Evolutionary conservation across 1,140 invertebrate species (phyloP).

Genomic region (Notospermus geniculatus): DNA sequence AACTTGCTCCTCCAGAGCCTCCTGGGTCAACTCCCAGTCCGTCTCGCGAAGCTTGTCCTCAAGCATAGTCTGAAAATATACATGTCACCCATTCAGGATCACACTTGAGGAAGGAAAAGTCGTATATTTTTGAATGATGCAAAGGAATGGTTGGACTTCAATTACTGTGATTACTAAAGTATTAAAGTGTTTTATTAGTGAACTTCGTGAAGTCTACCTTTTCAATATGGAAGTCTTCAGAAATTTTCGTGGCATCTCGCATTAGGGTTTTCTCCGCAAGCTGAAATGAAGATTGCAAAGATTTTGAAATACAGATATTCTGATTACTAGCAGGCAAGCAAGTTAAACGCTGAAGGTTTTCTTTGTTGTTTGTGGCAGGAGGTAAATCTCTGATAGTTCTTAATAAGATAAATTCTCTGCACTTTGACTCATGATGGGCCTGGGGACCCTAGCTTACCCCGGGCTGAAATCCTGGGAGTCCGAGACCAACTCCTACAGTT

Average conservation of each 20-base stretch:
- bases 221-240: conserved; percentile 84
- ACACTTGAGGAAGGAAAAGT: too few relatives aligned
- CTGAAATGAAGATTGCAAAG: conserved; percentile 34
- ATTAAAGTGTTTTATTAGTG: neutral
- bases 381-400: too few relatives aligned
- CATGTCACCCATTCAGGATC: too few relatives aligned
- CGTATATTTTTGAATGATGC: too few relatives aligned
- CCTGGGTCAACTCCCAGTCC: conserved; percentile 91
- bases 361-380: too few relatives aligned
- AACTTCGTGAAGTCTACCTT: conserved; percentile 58
- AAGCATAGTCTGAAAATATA: conserved; percentile 73
- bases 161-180: too few relatives aligned
- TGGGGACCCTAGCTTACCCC: conserved; percentile 57
- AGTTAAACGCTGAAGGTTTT: too few relatives aligned
- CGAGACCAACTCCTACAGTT: conserved; percentile 79
- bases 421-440: too few relatives aligned
- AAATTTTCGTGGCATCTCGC: conserved; percentile 75
- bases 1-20: conserved; percentile 84
- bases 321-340: too few relatives aligned
- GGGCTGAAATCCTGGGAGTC: conserved; percentile 79
- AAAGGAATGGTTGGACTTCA: too few relatives aligned
- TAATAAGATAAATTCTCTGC: too few relatives aligned
- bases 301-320: conserved; percentile 4
- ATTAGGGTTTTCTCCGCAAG: conserved; percentile 73
- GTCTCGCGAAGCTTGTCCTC: conserved; percentile 89